Evolutionary conservation across 1,140 invertebrate species (phyloP).

Genomic region (Temnothorax curvispinosus): DNA sequence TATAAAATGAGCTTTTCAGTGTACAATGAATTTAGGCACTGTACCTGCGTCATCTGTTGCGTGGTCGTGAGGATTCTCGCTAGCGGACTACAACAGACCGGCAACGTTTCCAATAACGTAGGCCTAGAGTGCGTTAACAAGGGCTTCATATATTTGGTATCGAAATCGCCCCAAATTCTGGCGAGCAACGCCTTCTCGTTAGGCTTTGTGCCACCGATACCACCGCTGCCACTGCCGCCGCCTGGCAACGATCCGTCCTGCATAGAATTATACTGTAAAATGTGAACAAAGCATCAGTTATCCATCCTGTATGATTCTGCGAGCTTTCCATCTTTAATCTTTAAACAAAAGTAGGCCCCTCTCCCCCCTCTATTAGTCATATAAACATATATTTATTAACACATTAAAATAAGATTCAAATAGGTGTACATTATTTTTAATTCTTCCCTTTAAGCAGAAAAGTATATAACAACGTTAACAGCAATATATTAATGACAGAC

Average conservation of each 20-base stretch:
- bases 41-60: slow-evolving; percentile 95
- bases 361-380: neutral
- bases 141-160: slow-evolving; percentile 97
- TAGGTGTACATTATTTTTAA: neutral
- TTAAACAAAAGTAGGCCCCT: neutral
- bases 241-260: slow-evolving; percentile 85
- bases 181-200: slow-evolving; percentile 96
- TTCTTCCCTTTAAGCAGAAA: neutral
- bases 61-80: slow-evolving; percentile 96
- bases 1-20: slow-evolving; percentile 26
- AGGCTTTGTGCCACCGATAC: slow-evolving; percentile 77
- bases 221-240: slow-evolving; percentile 26
- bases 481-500: neutral
- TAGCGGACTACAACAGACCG: slow-evolving; percentile 95
- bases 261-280: slow-evolving; percentile 86
- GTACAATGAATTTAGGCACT: neutral
- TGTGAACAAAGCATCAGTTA: slow-evolving; percentile 77
- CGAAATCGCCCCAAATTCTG: slow-evolving; percentile 95
- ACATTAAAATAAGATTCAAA: neutral
- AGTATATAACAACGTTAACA: neutral
- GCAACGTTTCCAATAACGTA: slow-evolving; percentile 97
- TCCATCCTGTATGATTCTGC: slow-evolving; percentile 81
- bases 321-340: slow-evolving; percentile 28
- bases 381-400: slow-evolving; percentile 12
- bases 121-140: slow-evolving; percentile 97